Evolutionary conservation across 2,888 invertebrate genomes (phyloP), one percentile per base, ranked within the genome.

Genomic region (Chrysolina haemoptera): DNA sequence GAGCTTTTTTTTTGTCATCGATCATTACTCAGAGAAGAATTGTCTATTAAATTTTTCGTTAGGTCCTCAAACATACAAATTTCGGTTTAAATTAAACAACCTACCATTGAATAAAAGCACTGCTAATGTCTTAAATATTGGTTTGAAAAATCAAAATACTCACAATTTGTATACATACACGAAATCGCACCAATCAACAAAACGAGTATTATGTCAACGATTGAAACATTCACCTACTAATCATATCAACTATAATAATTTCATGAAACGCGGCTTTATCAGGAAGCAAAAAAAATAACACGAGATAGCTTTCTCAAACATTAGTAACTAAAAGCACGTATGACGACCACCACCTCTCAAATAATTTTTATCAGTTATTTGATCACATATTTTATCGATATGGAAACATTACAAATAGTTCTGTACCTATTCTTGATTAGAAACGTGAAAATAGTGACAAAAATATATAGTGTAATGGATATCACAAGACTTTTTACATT

Each of bases 261-360:
- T 53, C 20, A 20, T 5, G 5, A 53, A 53, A 20, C 12, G 3
- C 53, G 12, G 11, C 12, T 53, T 53, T 53, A 53, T 53, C 53
- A 53, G 53, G 53, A 53, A 53, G 20, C 53, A 18, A 53, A 53
- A 53, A 50, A 53, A 53, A 18, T 11, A 9, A n/a, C n/a, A n/a
- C n/a, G n/a, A 53, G 53, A 53, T 53, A 53, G 53, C 53, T 53
- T 53, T 12, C 12, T 53, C 53, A 53, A 48, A 48, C 53, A 53
- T 18, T 53, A 53, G 11, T 12, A 53, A 53, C 53, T 10, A 20
- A 22, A 14, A 53, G 10, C 53, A 53, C 53, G 16, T 3, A 18
- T 53, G 53, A 53, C 53, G 53, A 2, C 20, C n/a, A 11, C 18
- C 12, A 43, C 12, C 43, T 43, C 53, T 53, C 20, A 53, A 53